phyloP scores from a whole-genome alignment of 2,113 vertebrate species.

The Caranx ignobilis region DNA sequence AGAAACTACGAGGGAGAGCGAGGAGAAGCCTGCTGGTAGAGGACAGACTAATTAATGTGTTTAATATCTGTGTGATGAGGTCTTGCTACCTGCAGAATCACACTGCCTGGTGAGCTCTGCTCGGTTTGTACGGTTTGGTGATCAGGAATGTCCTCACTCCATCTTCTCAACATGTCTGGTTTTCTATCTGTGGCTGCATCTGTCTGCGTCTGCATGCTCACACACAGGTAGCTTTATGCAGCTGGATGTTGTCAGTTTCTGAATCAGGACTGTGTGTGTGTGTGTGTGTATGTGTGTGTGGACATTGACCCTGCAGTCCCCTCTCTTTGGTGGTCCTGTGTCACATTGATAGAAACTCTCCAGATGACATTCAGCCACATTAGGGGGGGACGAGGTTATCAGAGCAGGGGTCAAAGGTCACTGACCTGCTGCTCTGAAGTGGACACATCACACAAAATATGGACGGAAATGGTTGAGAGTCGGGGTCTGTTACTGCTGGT shows the following conservation, averaged over 20 bases:
- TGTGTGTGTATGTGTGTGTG: constrained; percentile 28
- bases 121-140: not conserved
- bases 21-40: constrained; percentile 25
- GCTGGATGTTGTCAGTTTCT: constrained; percentile 54
- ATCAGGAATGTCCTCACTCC: constrained; percentile 19
- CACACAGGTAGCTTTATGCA: constrained; percentile 18
- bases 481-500: constrained; percentile 41
- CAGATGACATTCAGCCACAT: constrained; percentile 21
- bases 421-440: constrained; percentile 42
- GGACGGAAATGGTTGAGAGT: not conserved
- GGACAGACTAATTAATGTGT: constrained; percentile 48
- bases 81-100: constrained; percentile 8
- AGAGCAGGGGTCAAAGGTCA: constrained; percentile 63
- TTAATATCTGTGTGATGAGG: constrained; percentile 48
- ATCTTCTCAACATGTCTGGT: constrained; percentile 21
- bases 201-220: constrained; percentile 12
- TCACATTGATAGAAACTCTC: constrained; percentile 11
- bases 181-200: constrained; percentile 44
- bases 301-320: not conserved
- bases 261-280: constrained; percentile 26
- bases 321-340: constrained; percentile 11
- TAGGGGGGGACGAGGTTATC: constrained; percentile 49
- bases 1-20: constrained; percentile 18
- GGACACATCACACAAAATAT: constrained; percentile 28
- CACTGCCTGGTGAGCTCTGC: not conserved